phyloP scores from a whole-genome alignment of 1,140 invertebrate genomes.

The Zaprionus vittiger region DNA sequence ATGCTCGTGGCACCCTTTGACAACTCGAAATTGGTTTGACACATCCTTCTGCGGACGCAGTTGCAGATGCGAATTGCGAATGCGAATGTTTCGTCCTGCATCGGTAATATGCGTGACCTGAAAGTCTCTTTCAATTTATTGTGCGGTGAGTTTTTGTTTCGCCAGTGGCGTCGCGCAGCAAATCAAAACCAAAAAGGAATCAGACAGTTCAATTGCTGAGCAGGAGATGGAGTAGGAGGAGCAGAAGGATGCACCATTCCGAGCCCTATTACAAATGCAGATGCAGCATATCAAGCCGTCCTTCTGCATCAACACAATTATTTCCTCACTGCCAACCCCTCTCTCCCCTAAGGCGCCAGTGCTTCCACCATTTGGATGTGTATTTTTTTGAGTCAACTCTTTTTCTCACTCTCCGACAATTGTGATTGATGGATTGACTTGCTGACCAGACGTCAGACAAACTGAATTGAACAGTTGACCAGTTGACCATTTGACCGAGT shows the following conservation, averaged over 20 bases:
- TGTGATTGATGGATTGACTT: conserved; percentile 62
- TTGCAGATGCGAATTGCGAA: conserved; percentile 12
- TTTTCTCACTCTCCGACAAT: not conserved
- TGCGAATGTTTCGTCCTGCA: not conserved
- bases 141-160: not conserved
- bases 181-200: not conserved
- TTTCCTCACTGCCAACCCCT: not conserved
- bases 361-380: conserved; percentile 42
- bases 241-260: not conserved
- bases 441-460: conserved; percentile 38
- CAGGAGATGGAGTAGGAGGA: no score
- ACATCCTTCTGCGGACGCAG: not conserved
- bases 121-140: conserved; percentile 9
- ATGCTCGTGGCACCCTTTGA: conserved; percentile 10
- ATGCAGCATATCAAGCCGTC: conserved; percentile 10
- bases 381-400: conserved; percentile 46
- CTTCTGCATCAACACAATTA: not conserved
- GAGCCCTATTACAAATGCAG: conserved; percentile 21
- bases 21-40: conserved; percentile 7
- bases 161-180: not conserved
- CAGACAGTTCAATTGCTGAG: conserved; percentile 24
- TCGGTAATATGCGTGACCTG: not conserved
- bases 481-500: conserved; percentile 34
- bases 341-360: not conserved
- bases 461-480: conserved; percentile 52